These are phyloP conservation scores for Littorina saxatilis DNA, from an alignment of 1,140 invertebrate genomes.

Conservation along the genomic window DNA sequence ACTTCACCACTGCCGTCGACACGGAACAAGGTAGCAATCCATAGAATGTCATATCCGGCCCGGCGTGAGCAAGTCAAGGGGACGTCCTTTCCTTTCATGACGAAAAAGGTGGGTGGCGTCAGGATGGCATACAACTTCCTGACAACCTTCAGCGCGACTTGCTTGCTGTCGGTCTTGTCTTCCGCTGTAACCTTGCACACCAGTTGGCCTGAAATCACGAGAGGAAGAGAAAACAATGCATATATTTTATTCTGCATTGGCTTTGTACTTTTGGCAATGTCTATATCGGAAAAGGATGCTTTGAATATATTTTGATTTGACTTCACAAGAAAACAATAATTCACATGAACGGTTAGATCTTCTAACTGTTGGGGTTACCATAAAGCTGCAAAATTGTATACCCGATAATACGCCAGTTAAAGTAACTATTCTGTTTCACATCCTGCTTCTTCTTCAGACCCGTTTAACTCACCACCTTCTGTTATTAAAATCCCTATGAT, in stretches of 20 bases:
- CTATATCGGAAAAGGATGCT: too few species aligned
- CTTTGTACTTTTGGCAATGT: too few species aligned
- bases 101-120: background rate
- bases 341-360: too few species aligned
- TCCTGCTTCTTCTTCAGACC: too few species aligned
- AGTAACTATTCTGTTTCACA: too few species aligned
- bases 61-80: slow-evolving; percentile 10
- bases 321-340: too few species aligned
- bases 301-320: too few species aligned
- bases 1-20: background rate
- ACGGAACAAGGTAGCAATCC: background rate
- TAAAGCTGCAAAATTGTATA: too few species aligned
- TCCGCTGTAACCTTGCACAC: background rate
- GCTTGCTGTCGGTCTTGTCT: background rate
- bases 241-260: too few species aligned
- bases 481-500: background rate
- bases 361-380: too few species aligned
- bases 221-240: background rate
- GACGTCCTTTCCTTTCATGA: background rate
- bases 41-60: slow-evolving; percentile 10
- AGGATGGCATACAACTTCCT: background rate
- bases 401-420: too few species aligned
- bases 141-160: background rate
- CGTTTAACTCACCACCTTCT: background rate
- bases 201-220: background rate